Evolutionary conservation across 2,113 vertebrate species (phyloP), one percentile per base, ranked within the genome.

Genomic region (Lagopus leucura): DNA sequence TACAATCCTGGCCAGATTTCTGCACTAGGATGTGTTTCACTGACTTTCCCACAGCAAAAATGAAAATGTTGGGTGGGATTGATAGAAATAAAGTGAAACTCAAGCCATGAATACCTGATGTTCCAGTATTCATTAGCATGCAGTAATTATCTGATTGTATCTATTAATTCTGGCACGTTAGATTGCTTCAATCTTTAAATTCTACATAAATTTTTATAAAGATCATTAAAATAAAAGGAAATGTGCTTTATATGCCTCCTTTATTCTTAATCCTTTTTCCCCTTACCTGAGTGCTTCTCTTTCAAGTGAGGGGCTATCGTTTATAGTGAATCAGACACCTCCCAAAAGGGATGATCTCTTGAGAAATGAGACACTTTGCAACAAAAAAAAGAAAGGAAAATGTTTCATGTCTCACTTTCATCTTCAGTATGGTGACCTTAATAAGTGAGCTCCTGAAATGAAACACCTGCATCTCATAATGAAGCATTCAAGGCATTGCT

Each of bases 381-480:
- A 22, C 25, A 42, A 48, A 84, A 50, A 89, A 93, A 90, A 7
- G 81, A 87, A 82, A 93, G 95, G 82, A 80, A 96, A 93, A 82
- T 83, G 78, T 91, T 96, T 95, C 64, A 91, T 57, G 70, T 82
- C 38, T 95, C n/a, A 13, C 72, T 98, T 97, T 96, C 89, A 95
- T 96, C 96, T 96, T 76, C 69, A 30, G 87, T 91, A 93, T 82
- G 90, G 45, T 21, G 42, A 82, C 86, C 92, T 94, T 95, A 78
- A 83, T 95, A 95, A 94, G 86, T 55, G 95, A 91, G 92, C 88
- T 92, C 91, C 95, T 73, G 54, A 89, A 96, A 94, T 95, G 75
- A 57, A 92, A 77, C 91, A 97, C 89, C 95, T 97, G 94, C 93
- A 96, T 72, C 79, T 89, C 32, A 70, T 92, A 97, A 97, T 96